Percentiles rank a stretch among this genome's conserved stretches.
These are phyloP conservation scores for Scolopax rusticola DNA, from an alignment of 2,797 vertebrate genomes.

Conservation along the genomic window DNA sequence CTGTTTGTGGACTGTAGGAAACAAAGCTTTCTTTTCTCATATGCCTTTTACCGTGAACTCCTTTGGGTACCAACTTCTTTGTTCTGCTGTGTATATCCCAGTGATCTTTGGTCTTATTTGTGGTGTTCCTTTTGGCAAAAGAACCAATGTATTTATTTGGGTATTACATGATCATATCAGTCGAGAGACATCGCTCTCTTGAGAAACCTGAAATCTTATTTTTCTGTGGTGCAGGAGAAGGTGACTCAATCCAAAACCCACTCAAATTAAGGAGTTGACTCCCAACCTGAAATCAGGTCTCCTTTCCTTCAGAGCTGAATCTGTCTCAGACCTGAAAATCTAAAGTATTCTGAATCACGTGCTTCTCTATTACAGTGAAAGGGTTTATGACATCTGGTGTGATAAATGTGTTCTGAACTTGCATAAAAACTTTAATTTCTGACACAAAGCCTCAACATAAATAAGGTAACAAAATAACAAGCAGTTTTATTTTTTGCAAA, in stretches of 20 bases:
- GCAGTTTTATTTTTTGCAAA: background rate
- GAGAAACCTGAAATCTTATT: background rate
- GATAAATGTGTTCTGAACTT: background rate
- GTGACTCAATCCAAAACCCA: background rate
- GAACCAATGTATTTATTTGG: background rate
- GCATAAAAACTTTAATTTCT: background rate
- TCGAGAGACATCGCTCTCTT: background rate
- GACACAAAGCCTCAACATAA: too few species aligned
- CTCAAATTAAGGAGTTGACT: background rate
- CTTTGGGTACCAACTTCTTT: background rate
- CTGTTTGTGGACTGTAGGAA: background rate
- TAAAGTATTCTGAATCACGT: background rate
- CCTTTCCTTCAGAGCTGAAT: background rate
- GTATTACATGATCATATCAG: background rate
- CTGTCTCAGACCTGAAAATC: background rate
- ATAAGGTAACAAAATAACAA: background rate
- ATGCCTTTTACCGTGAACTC: background rate
- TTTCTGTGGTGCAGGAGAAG: background rate
- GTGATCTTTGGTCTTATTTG: background rate
- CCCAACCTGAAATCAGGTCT: background rate
- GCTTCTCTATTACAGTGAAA: background rate
- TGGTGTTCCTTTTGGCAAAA: background rate
- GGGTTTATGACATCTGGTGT: background rate
- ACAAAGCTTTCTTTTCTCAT: background rate
- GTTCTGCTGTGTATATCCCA: background rate